Percentiles rank a stretch among this genome's conserved stretches.
Evolutionary conservation across 1,140 invertebrate species (phyloP).

Genomic region (Trinorchestia longiramus): DNA sequence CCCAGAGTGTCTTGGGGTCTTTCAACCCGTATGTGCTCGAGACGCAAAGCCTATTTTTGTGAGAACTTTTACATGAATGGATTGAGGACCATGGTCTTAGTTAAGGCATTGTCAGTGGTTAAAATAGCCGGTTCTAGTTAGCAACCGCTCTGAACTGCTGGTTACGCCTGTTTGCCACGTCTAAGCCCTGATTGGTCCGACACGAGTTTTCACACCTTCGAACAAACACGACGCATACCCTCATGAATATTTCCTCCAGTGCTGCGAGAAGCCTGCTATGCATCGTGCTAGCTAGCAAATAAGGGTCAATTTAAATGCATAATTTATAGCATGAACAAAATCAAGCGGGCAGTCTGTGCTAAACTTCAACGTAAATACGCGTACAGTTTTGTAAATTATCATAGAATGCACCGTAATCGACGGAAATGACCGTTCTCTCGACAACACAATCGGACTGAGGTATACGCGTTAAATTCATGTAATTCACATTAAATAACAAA

Average conservation of each 20-base stretch:
- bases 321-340: not conserved
- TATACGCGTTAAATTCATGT: not conserved
- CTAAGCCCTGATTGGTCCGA: conserved; percentile 63
- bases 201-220: conserved; percentile 67
- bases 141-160: conserved; percentile 21
- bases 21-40: not conserved
- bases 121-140: not conserved
- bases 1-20: not conserved
- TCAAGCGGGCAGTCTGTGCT: not conserved
- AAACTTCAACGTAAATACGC: not conserved
- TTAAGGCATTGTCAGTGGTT: not conserved
- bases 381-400: not conserved
- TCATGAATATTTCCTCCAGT: conserved; percentile 36
- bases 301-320: not conserved
- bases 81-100: not conserved
- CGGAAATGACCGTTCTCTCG: not conserved
- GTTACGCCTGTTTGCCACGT: conserved; percentile 54
- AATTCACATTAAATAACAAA: not conserved
- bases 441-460: not conserved
- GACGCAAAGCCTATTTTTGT: not conserved
- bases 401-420: not conserved
- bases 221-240: conserved; percentile 65
- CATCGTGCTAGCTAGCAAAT: not conserved
- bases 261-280: not conserved
- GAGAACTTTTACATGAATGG: not conserved